Evolutionary conservation across 2,113 vertebrate species (phyloP), one percentile per base, ranked within the genome.

Genomic region (Microcebus lehilahytsara): DNA sequence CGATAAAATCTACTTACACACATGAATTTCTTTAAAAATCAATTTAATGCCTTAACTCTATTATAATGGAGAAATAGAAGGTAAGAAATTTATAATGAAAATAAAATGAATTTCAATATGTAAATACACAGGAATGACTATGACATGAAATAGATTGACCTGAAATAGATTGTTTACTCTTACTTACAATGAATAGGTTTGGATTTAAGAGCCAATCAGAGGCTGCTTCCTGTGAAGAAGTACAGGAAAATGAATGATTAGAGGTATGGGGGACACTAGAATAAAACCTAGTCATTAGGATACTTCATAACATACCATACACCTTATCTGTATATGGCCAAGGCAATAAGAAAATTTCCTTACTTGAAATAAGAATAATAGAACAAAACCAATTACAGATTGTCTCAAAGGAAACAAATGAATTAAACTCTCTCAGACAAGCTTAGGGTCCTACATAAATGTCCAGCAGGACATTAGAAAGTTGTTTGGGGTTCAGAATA

Each of bases 391-490:
- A 53, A 80, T 89, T 89, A 79, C 89, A 86, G 66, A 32, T 72
- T 46, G 89, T 83, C 78, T 91, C 53, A 87, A 94, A 93, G 93
- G 79, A 75, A 93, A 90, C n/a, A 72, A 34, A 62, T 17, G 66
- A 69, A 22, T 66, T 71, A 1, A 72, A 56, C 37, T 66, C 89
- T 89, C 89, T 83, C 60, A 9, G 93, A 67, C 53, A 1, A 96
- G 49, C 90, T 80, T 95, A 87, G 75, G 34, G 34, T 96, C 96
- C 87, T 95, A 60, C 80, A 32, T 91, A 95, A 25, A 58, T 87
- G 96, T 97, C 95, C 87, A 46, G 1, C 1, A 19, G 93, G 96
- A 97, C 94, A 14, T 95, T 93, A 97, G 69, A 89, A 86, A 91
- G 79, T 90, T 71, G 87, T 84, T 90, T 60, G 79, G 83, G 74